Evolutionary conservation across 92 coral and sea anemone genomes (phyloP), one percentile per base, ranked within the genome.

Genomic region (Phenganax stokvisi): DNA sequence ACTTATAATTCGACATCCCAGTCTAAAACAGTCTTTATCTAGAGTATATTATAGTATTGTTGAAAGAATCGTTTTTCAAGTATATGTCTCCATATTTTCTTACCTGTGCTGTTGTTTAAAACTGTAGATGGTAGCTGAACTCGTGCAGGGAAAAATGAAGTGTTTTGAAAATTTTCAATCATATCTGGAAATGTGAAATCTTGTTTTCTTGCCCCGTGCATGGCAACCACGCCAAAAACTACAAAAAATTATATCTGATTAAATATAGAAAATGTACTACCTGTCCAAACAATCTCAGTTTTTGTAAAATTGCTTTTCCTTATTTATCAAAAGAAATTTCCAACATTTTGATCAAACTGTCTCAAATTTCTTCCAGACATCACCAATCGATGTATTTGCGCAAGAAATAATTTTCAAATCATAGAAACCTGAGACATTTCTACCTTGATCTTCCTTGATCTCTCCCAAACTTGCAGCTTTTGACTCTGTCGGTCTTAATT

Each of bases 151-250:
- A 68, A 79, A 17, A 59, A 64, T 11, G 80, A 76, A 25, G 12
- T 25, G 53, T 79, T 79, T 8, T 3, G 28, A 1, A 79, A 79
- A 15, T 64, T 73, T 61, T 79, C 20, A 30, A 79, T 79, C 74
- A 16, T 28, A 12, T 79, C 83, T 6, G 83, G 83, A 30, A 79
- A 79, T 13, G 58, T 12, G 30, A 79, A 79, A 47, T 54, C 83
- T 12, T 37, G 20, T 11, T 73, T 73, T 9, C 57, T 79, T 13
- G 3, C 7, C 0, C 77, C 83, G 8, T 65, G 10, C 56, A 79
- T 16, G 16, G 74, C 74, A 2, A 57, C 83, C 74, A 79, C 83
- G 27, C 83, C 83, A 65, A 79, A 65, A 51, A 54, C 83, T 79
- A 29, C 67, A 12, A 61, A 61, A 7, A 61, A 12, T 61, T 13